phyloP scores from a whole-genome alignment of 1,140 invertebrate genomes.

The Ostrea edulis region DNA sequence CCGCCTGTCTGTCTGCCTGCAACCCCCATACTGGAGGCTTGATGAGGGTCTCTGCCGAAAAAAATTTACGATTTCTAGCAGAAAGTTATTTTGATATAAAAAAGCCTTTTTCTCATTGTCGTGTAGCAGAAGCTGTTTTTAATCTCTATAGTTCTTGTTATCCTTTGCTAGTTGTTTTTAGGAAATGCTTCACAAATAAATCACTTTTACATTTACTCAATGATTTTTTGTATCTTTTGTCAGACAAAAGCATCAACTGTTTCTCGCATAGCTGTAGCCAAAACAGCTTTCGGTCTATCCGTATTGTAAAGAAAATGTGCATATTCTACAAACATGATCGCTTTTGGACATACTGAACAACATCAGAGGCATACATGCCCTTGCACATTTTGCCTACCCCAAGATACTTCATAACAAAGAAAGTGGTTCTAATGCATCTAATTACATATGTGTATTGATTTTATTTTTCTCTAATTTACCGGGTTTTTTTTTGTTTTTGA shows the following conservation, averaged over 20 bases:
- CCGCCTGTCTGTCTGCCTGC: not conserved
- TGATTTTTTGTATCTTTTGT: slow-evolving; percentile 17
- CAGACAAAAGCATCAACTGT: too few relatives aligned
- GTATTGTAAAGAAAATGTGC: too few relatives aligned
- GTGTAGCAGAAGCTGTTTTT: slow-evolving; percentile 22
- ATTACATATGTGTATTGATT: too few relatives aligned
- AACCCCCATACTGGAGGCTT: slow-evolving; percentile 18
- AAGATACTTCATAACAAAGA: not conserved
- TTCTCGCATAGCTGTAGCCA: too few relatives aligned
- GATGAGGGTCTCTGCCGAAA: not conserved
- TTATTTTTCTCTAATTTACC: too few relatives aligned
- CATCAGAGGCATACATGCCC: slow-evolving; percentile 39
- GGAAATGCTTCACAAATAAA: slow-evolving; percentile 30
- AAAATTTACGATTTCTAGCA: not conserved
- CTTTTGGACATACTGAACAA: too few relatives aligned
- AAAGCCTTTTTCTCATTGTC: not conserved
- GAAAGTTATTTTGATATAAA: not conserved
- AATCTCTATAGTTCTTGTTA: slow-evolving; percentile 38
- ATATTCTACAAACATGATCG: too few relatives aligned
- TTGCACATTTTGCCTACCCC: slow-evolving; percentile 22
- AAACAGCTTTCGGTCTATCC: too few relatives aligned
- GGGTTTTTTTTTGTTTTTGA: too few relatives aligned
- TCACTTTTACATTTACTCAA: not conserved
- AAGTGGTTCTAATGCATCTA: too few relatives aligned
- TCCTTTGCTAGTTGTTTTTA: slow-evolving; percentile 14